Evolutionary conservation across 2,797 vertebrate species (phyloP), one percentile per base, ranked within the genome.

Genomic region (Gila robusta): DNA sequence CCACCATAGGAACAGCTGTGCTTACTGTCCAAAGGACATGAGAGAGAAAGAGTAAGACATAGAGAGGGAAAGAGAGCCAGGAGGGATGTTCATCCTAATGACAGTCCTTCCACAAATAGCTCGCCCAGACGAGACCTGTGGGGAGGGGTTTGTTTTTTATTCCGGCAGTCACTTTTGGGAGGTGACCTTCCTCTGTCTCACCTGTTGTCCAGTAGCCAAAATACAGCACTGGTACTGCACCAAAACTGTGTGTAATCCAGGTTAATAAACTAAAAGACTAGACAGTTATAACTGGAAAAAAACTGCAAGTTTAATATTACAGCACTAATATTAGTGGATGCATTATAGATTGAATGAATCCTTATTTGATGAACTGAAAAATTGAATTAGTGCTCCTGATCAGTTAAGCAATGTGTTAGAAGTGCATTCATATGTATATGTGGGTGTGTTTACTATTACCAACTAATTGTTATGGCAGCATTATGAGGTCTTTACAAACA

Each of bases 41-140:
- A 81, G 87, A 87, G 87, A 87, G 54, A 81, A 56, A 69, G 84
- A 81, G 79, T 73, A 85, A 84, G 79, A 77, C 74, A 54, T 44
- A 49, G 76, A 52, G 67, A 87, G 66, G 14, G 47, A 81, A 78
- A 32, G 23, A 85, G 83, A 71, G 78, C 81, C 62, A 77, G 70
- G 80, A 84, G 86, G 80, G 80, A 64, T 69, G 44, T 64, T 77
- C 71, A 35, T 82, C 80, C 84, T 85, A 85, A 87, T 86, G 76
- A 59, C 67, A 85, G 39, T 59, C 77, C 62, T 81, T 90, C 87
- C 88, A 88, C 85, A 90, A 90, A 92, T 92, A 91, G 87, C 88
- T 89, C 49, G 76, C 44, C 86, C 82, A 76, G 84, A 87, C 66
- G 86, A 81, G 87, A 83, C 76, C 73, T 59, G 39, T 52, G 54